Percentiles rank a stretch among this genome's conserved stretches.
phyloP scores from a whole-genome alignment of 2,888 invertebrate genomes.

The Calameuta idolon region DNA sequence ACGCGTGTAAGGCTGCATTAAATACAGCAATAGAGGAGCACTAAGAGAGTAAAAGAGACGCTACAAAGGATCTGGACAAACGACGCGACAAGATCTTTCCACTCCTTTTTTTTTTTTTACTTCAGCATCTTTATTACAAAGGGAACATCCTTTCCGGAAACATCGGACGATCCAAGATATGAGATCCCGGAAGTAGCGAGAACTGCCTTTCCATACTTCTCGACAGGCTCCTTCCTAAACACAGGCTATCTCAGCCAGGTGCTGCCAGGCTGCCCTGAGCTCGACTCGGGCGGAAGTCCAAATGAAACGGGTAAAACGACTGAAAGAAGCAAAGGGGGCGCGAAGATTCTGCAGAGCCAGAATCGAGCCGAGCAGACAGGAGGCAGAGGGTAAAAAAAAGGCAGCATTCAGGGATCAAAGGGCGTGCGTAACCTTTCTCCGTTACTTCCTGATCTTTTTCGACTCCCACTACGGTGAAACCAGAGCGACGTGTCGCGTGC shows the following conservation, averaged over 20 bases:
- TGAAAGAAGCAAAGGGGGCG: conserved; percentile 10
- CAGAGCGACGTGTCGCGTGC: conserved; percentile 48
- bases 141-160: conserved; percentile 13
- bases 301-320: background rate
- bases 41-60: background rate
- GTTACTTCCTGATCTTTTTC: conserved; percentile 32
- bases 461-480: conserved; percentile 15
- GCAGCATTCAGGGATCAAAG: conserved; percentile 3
- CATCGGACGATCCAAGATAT: conserved; percentile 39
- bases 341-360: background rate
- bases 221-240: no score
- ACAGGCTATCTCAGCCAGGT: no score
- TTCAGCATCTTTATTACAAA: conserved; percentile 16
- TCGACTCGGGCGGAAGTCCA: no score
- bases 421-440: conserved; percentile 1
- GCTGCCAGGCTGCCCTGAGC: no score
- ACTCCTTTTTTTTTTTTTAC: background rate
- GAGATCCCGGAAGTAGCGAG: conserved; percentile 38
- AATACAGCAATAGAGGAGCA: no score
- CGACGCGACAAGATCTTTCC: conserved; percentile 20
- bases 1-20: no score
- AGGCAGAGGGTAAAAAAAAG: conserved; percentile 12
- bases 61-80: conserved; percentile 10
- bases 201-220: no score
- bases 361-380: background rate